Base-by-base conservation (phyloP, 2,888 invertebrate species). In the Eupeodes latifasciatus region DNA sequence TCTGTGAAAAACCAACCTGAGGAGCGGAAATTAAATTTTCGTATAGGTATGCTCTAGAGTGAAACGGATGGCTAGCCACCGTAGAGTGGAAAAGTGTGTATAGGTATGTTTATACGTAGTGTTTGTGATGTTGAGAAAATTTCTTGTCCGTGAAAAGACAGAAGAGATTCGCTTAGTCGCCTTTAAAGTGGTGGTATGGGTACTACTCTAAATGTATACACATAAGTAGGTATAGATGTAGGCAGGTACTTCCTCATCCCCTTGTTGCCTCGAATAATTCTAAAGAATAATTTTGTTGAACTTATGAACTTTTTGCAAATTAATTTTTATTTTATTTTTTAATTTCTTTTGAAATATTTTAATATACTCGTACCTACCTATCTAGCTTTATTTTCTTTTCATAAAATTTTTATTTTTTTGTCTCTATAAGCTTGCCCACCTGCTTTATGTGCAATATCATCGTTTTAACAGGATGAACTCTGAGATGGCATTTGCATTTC, bases 21-120 rank as follows among this genome's bases (percentile, higher is more conserved):
- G 44, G 55, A 82, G 57, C 78, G 78, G 82, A 86, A 82, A 86
- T 81, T 64, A 79, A 79, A 66, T 67, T 85, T 76, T 74, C 75
- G 10, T 64, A 51, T 47, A 36, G 14, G 36, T 12, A 44, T 36
- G 19, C 36, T 57, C 16, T 55, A 49, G 27, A 64, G 14, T 57
- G 16, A 19, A 57, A 47, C 36, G 72, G 55, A 53, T 64, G 77
- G n/a, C 53, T 59, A 66, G 47, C 19, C 11, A 53, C 55, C 40
- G 19, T 40, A 16, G 34, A 55, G n/a, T 47, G 47, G 19, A 66
- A 66, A 47, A 69, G 69, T 11, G 10, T n/a, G 49, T 55, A 47
- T 11, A 14, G 6, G 27, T 47, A 27, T 19, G 44, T 62, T 1
- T 64, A 6, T 47, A 36, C 10, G 51, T 36, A 16, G 10, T 53